phyloP scores from a whole-genome alignment of 2,797 vertebrate genomes.

The Scleropages formosus region DNA sequence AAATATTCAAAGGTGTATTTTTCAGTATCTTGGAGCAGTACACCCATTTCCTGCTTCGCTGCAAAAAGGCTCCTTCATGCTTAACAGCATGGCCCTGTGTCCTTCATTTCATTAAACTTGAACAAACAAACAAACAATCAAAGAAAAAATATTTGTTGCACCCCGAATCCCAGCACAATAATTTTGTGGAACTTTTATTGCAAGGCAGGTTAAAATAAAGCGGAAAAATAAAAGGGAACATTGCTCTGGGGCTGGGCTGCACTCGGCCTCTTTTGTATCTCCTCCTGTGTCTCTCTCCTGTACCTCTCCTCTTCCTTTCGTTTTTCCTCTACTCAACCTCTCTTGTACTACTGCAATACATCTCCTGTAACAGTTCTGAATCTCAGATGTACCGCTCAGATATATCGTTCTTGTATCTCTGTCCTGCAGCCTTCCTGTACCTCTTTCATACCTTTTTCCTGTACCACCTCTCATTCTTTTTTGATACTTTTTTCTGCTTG shows the following conservation, averaged over 20 bases:
- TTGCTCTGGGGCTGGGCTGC: constrained; percentile 1
- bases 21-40: neutral
- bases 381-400: neutral
- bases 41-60: neutral
- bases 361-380: neutral
- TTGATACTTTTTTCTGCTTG: no score
- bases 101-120: neutral
- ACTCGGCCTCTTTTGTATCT: no score
- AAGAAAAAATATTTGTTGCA: neutral
- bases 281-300: no score
- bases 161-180: constrained; percentile 14
- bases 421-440: no score
- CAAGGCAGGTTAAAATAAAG: constrained; percentile 12
- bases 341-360: no score
- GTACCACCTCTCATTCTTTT: no score
- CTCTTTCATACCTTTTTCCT: no score
- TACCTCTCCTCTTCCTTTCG: constrained; percentile 26
- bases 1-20: neutral
- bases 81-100: no score
- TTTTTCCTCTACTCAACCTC: neutral
- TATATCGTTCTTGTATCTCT: no score
- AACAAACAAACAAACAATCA: no score
- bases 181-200: constrained; percentile 8
- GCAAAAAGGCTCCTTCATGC: neutral
- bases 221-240: neutral